Conservation (phyloP, 53 echinoderm and acorn worm species). For the Luidia sarsii region DNA sequence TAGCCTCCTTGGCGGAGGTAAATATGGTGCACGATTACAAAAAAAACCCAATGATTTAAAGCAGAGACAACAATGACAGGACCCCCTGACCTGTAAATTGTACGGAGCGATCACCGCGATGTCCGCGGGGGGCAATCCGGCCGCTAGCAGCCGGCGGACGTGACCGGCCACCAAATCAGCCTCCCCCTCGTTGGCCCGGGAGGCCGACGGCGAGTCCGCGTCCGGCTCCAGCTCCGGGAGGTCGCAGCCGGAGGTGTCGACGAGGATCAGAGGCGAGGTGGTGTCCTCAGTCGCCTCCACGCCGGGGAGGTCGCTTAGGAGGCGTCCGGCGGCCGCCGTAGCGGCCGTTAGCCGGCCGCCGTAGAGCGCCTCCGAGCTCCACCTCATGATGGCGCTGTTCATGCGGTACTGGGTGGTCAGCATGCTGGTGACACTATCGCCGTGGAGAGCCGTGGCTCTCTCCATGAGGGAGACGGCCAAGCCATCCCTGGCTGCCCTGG, state of each 20-base stretch:
- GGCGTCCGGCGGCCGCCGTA: slow-evolving; percentile 73
- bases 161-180: slow-evolving; percentile 84
- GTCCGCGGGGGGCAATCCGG: slow-evolving; percentile 66
- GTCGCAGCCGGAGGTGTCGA: slow-evolving; percentile 93
- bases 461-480: slow-evolving; percentile 92
- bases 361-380: slow-evolving; percentile 91
- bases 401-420: slow-evolving; percentile 94
- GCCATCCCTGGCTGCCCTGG: slow-evolving; percentile 84
- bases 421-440: slow-evolving; percentile 78
- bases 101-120: slow-evolving; percentile 96
- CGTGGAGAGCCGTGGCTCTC: slow-evolving; percentile 79
- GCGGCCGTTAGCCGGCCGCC: slow-evolving; percentile 70
- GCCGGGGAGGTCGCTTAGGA: slow-evolving; percentile 73
- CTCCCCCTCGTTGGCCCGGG: slow-evolving; percentile 95
- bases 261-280: slow-evolving; percentile 64
- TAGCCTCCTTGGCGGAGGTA: no score
- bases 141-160: slow-evolving; percentile 61
- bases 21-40: no score
- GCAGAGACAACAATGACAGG: no score
- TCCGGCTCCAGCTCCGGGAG: slow-evolving; percentile 75
- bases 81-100: slow-evolving; percentile 94
- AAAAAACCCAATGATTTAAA: no score
- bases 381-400: slow-evolving; percentile 89
- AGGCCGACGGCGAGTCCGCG: slow-evolving; percentile 69
- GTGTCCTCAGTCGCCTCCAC: slow-evolving; percentile 83